Base-by-base conservation (phyloP, 2,888 invertebrate genomes). In the Eledona agricola region DNA sequence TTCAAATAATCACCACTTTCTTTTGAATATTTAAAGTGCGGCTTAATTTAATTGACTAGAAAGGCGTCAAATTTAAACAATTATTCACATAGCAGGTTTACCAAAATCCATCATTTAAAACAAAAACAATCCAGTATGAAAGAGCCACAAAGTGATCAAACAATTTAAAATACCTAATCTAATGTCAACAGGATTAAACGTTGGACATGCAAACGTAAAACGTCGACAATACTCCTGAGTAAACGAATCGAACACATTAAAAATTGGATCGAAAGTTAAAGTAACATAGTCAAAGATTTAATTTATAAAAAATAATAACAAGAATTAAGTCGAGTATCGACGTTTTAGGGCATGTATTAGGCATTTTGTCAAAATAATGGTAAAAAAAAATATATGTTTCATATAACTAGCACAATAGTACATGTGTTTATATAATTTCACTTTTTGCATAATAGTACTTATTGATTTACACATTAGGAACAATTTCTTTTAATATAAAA, bases 391-490 rank as follows among this genome's bases (percentile, higher is more conserved):
- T 28, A 29, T 34, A 46, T 20, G 5, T 42, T n/a, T n/a, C n/a
- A 62, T 59, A 57, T 60, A 64, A 65, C 60, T 59, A 66, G 62
- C 58, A 57, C 58, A 59, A 56, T 56, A 51, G 51, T 55, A 60
- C 57, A 56, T 57, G 45, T 57, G 58, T n/a, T n/a, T 62, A 55
- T 59, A 32, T 45, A 60, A 57, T 60, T 63, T 64, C 65, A 61
- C 64, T 45, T 45, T 45, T 31, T 29, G n/a, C 15, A 20, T 38
- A 42, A 45, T 34, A 45, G 45, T 38, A 59, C 59, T 62, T 58
- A 62, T 43, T 58, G 43, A 59, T 57, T 57, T 62, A 66, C 63
- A 64, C 58, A 55, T 58, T 70, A 70, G 70, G 70, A 70, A 70
- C 69, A 68, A 69, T 60, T 62, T 62, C 57, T 6, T 57, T 46